A percentile compares a stretch with the other conserved stretches of the same genome.
These are phyloP conservation scores for Oryzias dopingdopingensis DNA, from an alignment of 2,797 vertebrate species.

Conservation along the genomic window DNA sequence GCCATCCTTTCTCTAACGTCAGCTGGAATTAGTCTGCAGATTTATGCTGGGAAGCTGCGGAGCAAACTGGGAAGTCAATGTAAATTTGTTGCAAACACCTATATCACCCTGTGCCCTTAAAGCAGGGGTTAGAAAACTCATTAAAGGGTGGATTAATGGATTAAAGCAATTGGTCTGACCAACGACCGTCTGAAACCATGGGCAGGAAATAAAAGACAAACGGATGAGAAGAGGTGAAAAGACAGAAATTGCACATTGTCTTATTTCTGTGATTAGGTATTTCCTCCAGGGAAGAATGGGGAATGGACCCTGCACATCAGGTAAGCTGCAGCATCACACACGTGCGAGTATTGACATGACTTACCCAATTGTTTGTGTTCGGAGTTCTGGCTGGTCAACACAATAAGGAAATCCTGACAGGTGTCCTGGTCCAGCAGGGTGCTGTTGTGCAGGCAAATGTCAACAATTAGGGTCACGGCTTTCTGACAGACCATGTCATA, in stretches of 20 bases:
- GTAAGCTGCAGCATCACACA: constrained; percentile 7
- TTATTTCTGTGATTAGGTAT: not conserved
- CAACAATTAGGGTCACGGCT: constrained; percentile 82
- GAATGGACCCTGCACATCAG: constrained; percentile 5
- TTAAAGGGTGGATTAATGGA: constrained; percentile 54
- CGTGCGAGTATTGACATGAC: constrained; percentile 29
- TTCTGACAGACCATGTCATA: constrained; percentile 83
- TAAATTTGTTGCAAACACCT: constrained; percentile 45
- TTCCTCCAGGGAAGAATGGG: not conserved
- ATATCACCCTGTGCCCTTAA: constrained; percentile 33
- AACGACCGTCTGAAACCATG: constrained; percentile 19
- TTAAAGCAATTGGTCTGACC: constrained; percentile 24
- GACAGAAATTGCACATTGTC: not conserved
- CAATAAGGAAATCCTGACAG: constrained; percentile 80
- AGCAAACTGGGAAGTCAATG: constrained; percentile 36
- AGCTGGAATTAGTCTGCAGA: constrained; percentile 43
- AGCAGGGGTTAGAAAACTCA: constrained; percentile 50
- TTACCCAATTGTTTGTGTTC: constrained; percentile 70
- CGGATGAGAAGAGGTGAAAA: not conserved
- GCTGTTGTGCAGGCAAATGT: constrained; percentile 82
- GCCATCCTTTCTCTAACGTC: constrained; percentile 33
- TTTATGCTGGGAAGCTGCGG: constrained; percentile 41
- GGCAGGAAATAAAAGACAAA: constrained; percentile 1
- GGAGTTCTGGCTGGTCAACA: constrained; percentile 68
- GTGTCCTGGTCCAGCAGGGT: constrained; percentile 74